These are phyloP conservation scores for Cristatella mucedo DNA, from an alignment of 2,888 invertebrate genomes.

Conservation along the genomic window DNA sequence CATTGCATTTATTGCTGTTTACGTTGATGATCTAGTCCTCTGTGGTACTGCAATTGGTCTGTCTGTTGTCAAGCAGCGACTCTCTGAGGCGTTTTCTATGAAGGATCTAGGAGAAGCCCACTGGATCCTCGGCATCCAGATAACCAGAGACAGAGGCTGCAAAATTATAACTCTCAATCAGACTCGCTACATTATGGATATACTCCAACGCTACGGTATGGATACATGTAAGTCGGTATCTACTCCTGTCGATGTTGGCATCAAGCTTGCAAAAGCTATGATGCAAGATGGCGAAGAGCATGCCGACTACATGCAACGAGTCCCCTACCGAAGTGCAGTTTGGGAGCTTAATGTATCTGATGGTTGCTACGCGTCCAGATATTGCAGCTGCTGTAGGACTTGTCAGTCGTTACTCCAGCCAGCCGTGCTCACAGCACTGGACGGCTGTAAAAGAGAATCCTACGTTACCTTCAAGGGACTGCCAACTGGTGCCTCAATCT, in stretches of 20 bases:
- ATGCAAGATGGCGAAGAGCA: not conserved
- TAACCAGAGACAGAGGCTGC: not conserved
- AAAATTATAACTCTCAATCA: conserved; percentile 1
- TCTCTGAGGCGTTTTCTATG: conserved; percentile 10
- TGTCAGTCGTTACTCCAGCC: conserved; percentile 11
- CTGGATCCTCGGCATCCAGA: conserved; percentile 10
- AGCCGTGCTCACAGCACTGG: conserved; percentile 14
- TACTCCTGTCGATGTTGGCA: conserved; percentile 11
- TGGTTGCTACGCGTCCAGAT: conserved; percentile 14
- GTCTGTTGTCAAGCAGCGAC: not conserved
- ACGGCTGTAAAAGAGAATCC: conserved; percentile 15
- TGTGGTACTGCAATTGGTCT: conserved; percentile 9
- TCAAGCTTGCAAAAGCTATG: conserved; percentile 9
- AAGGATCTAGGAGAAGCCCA: conserved; percentile 12
- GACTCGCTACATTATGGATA: conserved; percentile 9
- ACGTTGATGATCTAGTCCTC: conserved; percentile 13
- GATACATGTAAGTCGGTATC: conserved; percentile 11
- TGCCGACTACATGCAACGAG: conserved; percentile 9
- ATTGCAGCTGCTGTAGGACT: conserved; percentile 14
- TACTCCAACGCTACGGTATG: conserved; percentile 11
- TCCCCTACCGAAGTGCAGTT: conserved; percentile 11
- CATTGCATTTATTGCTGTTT: conserved; percentile 12
- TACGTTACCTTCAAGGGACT: conserved; percentile 13
- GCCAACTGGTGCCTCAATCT: too few relatives aligned
- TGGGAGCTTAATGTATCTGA: conserved; percentile 13